A percentile compares a stretch with the other conserved stretches of the same genome.
Conservation (phyloP, 2,797 vertebrate genomes). For the Tadarida brasiliensis region DNA sequence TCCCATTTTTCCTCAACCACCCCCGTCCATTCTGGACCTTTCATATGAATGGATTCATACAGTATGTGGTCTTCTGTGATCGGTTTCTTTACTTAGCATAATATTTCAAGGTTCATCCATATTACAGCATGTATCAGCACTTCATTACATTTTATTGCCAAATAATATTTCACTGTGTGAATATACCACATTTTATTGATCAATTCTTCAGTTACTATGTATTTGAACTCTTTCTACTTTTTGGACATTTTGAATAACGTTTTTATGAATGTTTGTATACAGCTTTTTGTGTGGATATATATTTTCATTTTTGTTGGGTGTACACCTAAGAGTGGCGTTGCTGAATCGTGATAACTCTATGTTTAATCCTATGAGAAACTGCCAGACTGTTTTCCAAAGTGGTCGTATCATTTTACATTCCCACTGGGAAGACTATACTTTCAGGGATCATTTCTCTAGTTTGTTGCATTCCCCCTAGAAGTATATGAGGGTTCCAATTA, state of each 20-base stretch:
- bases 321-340: background rate
- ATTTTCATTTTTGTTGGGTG: background rate
- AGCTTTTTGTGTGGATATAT: background rate
- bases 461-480: background rate
- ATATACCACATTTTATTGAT: background rate
- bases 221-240: background rate
- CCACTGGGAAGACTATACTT: too few species aligned
- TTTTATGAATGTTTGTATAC: background rate
- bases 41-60: background rate
- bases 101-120: background rate
- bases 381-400: background rate
- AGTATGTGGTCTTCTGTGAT: background rate
- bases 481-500: background rate
- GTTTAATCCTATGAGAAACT: background rate
- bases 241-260: conserved; percentile 6
- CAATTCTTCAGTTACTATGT: background rate
- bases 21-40: background rate
- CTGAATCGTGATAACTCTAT: background rate
- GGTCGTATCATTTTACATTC: background rate
- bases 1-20: background rate
- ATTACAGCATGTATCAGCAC: background rate
- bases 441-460: too few species aligned
- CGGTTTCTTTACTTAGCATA: background rate
- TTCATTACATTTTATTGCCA: conserved; percentile 26
- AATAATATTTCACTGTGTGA: background rate